phyloP scores from a whole-genome alignment of 2,113 vertebrate genomes.

The Chaetura pelagica region DNA sequence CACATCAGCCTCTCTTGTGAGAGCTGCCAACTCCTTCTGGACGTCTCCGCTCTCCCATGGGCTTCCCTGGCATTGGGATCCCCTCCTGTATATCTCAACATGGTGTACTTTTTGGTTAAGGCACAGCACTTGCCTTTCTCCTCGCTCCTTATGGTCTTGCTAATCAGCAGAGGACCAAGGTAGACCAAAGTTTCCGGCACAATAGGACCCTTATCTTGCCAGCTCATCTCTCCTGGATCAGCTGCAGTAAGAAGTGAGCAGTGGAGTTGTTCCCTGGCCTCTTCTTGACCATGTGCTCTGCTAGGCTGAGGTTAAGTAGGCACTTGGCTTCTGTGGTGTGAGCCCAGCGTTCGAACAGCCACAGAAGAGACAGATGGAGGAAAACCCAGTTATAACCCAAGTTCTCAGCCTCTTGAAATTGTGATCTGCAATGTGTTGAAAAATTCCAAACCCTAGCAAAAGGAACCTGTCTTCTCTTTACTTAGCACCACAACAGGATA shows the following conservation, averaged over 20 bases:
- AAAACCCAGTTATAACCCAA: not conserved
- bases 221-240: not conserved
- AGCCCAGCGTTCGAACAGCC: not conserved
- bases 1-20: too few species aligned
- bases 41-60: too few species aligned
- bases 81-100: too few species aligned
- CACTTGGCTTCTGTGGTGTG: not conserved
- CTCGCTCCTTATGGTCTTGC: not conserved
- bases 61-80: too few species aligned
- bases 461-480: not conserved
- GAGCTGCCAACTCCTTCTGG: too few species aligned
- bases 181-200: not conserved
- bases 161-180: not conserved
- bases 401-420: not conserved
- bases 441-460: not conserved
- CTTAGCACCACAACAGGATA: not conserved
- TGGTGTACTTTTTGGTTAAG: too few species aligned
- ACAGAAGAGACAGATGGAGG: not conserved
- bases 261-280: not conserved
- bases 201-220: not conserved
- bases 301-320: slow-evolving; percentile 9
- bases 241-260: not conserved
- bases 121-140: too few species aligned
- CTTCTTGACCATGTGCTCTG: not conserved
- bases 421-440: accelerated